A percentile compares a stretch with the other conserved stretches of the same genome.
Conservation (phyloP, 2,797 vertebrate species). For the Clangula hyemalis region DNA sequence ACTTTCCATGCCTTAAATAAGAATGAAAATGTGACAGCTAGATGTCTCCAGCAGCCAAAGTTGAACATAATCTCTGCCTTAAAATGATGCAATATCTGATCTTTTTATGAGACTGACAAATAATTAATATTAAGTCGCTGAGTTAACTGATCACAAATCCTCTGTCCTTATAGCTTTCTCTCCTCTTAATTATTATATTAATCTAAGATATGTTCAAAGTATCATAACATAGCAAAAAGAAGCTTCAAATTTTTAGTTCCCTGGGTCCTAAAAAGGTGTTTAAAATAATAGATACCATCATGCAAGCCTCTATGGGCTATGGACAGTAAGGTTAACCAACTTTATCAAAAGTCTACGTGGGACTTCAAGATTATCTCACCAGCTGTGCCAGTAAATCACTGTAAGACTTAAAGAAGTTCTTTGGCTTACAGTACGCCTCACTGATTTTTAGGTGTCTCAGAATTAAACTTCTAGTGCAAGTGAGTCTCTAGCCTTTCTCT, state of each 20-base stretch:
- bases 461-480: neutral
- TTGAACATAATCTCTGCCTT: neutral
- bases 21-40: neutral
- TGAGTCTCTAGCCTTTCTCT: neutral
- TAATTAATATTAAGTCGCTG: neutral
- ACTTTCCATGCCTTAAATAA: neutral
- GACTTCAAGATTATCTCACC: neutral
- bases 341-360: neutral
- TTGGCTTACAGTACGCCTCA: neutral
- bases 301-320: neutral
- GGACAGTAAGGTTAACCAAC: neutral
- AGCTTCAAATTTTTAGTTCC: neutral
- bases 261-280: neutral
- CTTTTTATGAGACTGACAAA: neutral
- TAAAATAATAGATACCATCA: neutral
- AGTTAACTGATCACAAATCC: neutral
- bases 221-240: neutral
- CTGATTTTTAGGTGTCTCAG: neutral
- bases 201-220: neutral
- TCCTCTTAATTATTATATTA: neutral
- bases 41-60: neutral
- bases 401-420: neutral
- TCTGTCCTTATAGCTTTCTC: neutral
- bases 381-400: neutral
- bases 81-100: neutral